Base-by-base conservation (phyloP, 2,113 vertebrate genomes). In the Coptodon bakossiorum region DNA sequence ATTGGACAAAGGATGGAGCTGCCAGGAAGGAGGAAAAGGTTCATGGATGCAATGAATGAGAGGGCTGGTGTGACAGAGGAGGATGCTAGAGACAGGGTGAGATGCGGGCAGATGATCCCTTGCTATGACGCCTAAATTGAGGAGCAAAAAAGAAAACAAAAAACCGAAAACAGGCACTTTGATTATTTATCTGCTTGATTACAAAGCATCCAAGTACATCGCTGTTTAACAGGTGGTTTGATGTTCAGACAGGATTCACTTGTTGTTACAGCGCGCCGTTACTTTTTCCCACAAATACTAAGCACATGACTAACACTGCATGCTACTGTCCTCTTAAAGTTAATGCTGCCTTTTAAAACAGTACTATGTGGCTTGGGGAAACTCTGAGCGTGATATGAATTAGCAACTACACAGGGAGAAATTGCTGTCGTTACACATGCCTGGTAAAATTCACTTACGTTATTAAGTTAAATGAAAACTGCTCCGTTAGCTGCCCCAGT, bases 121-220 rank as follows among this genome's bases (percentile, higher is more conserved):
- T 40, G 36, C 63, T 22, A 14, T 45, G n/a, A 71, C 5, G 7
- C 36, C 36, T 45, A 73, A 73, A 9, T 27, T 2, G 22, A 10
- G 38, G 8, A 24, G 38, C 38, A 0, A 7, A 27, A 27, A 68
- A 73, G 34, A 38, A 66, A 66, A 38, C 0, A 12, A 66, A 19
- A 9, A 66, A 3, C 0, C 17, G 10, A n/a, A 66, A 66, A 66
- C 10, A 38, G 4, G 0, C 10, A 38, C 34, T 38, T 38, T 13
- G 34, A 66, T 22, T 38, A n/a, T 66, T 38, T 66, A 38, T 2
- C 61, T 16, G n/a, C n/a, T 45, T 71, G 36, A 3, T 43, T 40
- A 71, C 0, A 76, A 76, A 76, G 24, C 1, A 76, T 7, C 0
- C 0, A 17, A 31, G 9, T 19, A 19, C 24, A 1, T 43, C 3